Evolutionary conservation across 2,888 invertebrate genomes (phyloP), one percentile per base, ranked within the genome.

Genomic region (Miltochrista miniata): DNA sequence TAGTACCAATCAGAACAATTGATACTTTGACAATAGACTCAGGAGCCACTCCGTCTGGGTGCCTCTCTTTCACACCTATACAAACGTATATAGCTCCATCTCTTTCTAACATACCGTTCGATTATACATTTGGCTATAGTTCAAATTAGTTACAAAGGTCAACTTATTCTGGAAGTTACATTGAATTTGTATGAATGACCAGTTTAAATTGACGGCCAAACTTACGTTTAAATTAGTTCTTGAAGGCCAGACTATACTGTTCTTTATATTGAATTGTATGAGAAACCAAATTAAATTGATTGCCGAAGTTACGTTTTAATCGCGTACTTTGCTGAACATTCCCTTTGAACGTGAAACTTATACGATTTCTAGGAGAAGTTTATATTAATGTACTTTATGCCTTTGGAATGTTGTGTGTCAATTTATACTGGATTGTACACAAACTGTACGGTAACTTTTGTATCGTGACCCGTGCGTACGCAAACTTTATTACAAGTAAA

Each of bases 331-430:
- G n/a, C n/a, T n/a, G n/a, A n/a, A n/a, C n/a, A n/a, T n/a, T n/a
- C n/a, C n/a, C n/a, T n/a, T n/a, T 35, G 18, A 40, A 45, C 36
- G 29, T 29, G 35, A 47, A 47, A 47, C 35, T 47, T 47, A n/a
- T 24, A 47, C 14, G 34, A 35, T 29, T 44, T 49, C 14, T 44
- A 38, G 41, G 36, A 33, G 33, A 43, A 33, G 44, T 44, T 35
- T 13, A 35, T 35, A 13, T 36, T 15, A 36, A 45, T 41, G 37
- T 24, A 45, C 40, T 30, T 51, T 15, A 40, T 14, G 24, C 29
- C 11, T 14, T n/a, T 24, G 7, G 1, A 29, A 35, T 34, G n/a
- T n/a, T n/a, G n/a, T n/a, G n/a, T n/a, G 15, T 35, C 44, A 7
- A 35, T 11, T 35, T 29, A 44, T 8, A 14, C 1, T 44, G 8